A percentile compares a stretch with the other conserved stretches of the same genome.
Evolutionary conservation across 1,140 invertebrate species (phyloP).

Genomic region (Drosophila obscura): DNA sequence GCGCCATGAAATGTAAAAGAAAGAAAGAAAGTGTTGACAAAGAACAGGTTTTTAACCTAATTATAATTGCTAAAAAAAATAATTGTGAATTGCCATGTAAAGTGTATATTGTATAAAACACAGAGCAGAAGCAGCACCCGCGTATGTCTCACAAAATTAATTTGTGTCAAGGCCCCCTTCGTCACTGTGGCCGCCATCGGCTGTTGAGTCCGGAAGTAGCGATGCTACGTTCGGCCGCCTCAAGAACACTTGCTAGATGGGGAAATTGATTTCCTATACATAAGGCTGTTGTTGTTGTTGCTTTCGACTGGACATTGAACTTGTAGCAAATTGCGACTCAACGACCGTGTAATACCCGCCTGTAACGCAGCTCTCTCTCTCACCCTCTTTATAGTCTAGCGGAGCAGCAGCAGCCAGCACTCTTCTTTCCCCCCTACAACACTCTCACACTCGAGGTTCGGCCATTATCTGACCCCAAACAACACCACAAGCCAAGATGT

Average conservation of each 20-base stretch:
- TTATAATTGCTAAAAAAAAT: conserved; percentile 50
- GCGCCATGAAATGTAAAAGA: conserved; percentile 19
- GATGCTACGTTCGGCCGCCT: background rate
- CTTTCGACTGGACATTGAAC: conserved; percentile 65
- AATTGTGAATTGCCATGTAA: conserved; percentile 18
- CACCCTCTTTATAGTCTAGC: conserved; percentile 48
- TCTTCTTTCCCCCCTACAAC: conserved; percentile 60
- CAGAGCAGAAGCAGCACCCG: conserved; percentile 6
- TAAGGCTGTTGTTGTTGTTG: conserved; percentile 8
- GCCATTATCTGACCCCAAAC: conserved; percentile 61
- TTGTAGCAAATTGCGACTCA: conserved; percentile 46
- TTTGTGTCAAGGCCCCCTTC: conserved; percentile 68
- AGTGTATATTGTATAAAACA: background rate
- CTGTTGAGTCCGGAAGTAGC: conserved; percentile 21
- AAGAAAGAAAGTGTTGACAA: conserved; percentile 78
- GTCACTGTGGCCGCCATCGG: too few relatives aligned
- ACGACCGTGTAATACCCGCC: background rate
- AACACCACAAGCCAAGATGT: conserved; percentile 88
- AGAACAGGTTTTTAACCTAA: conserved; percentile 82
- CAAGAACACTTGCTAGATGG: background rate
- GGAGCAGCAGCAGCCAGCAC: conserved; percentile 40
- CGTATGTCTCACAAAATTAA: conserved; percentile 26
- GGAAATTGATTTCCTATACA: conserved; percentile 25
- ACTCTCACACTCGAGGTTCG: conserved; percentile 57
- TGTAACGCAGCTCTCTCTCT: conserved; percentile 24